Percentiles rank a stretch among this genome's conserved stretches.
These are phyloP conservation scores for Trissolcus brochymenae DNA, from an alignment of 2,888 invertebrate genomes.

Conservation along the genomic window DNA sequence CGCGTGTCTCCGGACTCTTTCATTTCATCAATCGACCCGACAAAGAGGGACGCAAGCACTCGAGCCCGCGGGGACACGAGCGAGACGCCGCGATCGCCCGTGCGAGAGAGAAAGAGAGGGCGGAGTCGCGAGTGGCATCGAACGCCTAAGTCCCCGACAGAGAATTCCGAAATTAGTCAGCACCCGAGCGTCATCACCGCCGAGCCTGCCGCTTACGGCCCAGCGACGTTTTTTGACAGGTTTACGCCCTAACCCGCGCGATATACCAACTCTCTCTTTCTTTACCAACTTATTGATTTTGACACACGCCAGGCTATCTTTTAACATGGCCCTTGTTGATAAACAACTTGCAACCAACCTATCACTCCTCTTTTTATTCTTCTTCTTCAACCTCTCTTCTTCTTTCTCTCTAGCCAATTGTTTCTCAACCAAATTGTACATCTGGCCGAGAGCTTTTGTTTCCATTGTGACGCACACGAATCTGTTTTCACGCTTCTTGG, in stretches of 20 bases:
- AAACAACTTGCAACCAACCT: slow-evolving; percentile 2
- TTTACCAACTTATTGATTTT: slow-evolving; percentile 17
- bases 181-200: slow-evolving; percentile 2
- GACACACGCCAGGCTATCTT: neutral
- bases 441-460: neutral
- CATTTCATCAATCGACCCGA: neutral
- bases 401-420: neutral
- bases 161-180: slow-evolving; percentile 48
- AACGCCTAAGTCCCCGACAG: slow-evolving; percentile 31
- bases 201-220: slow-evolving; percentile 3
- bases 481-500: no score
- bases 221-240: slow-evolving; percentile 26
- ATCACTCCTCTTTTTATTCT: neutral
- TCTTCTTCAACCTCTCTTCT: no score
- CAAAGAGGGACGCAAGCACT: slow-evolving; percentile 1
- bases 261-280: neutral
- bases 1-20: neutral
- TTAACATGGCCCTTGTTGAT: slow-evolving; percentile 12
- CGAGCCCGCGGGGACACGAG: neutral
- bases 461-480: no score
- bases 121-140: slow-evolving; percentile 24
- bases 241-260: slow-evolving; percentile 31
- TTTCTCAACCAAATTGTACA: neutral
- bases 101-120: slow-evolving; percentile 13
- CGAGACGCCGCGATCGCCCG: slow-evolving; percentile 1